Evolutionary conservation across 2,797 vertebrate genomes (phyloP).

Genomic region (Triplophysa bombifrons): DNA sequence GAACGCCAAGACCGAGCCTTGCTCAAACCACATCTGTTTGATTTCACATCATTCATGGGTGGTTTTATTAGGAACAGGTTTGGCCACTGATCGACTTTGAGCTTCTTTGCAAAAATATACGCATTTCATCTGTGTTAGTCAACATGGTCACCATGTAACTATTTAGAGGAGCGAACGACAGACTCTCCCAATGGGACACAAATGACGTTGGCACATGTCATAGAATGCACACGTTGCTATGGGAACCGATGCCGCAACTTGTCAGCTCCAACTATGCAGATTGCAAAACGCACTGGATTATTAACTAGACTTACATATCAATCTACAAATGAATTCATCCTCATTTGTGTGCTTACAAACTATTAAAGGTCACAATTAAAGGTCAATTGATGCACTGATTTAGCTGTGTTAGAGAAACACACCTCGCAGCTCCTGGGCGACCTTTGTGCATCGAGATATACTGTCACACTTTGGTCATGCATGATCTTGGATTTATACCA

Average conservation of each 20-base stretch:
- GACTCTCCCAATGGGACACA: slow-evolving; percentile 43
- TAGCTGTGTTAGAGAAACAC: not conserved
- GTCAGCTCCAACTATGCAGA: slow-evolving; percentile 40
- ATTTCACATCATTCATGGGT: not conserved
- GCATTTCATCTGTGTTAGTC: slow-evolving; percentile 24
- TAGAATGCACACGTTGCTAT: slow-evolving; percentile 52
- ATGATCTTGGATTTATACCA: slow-evolving; percentile 2
- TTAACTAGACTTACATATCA: slow-evolving; percentile 29
- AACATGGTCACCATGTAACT: slow-evolving; percentile 25
- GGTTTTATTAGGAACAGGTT: slow-evolving; percentile 19
- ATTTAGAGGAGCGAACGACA: slow-evolving; percentile 34
- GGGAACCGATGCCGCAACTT: slow-evolving; percentile 51
- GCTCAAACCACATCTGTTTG: slow-evolving; percentile 6
- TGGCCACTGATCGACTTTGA: slow-evolving; percentile 15
- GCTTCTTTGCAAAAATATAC: slow-evolving; percentile 16
- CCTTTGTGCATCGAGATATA: not conserved
- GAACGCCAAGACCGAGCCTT: not conserved
- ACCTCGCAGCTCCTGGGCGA: not conserved
- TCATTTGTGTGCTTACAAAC: slow-evolving; percentile 2
- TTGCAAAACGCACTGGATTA: slow-evolving; percentile 37
- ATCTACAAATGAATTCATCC: not conserved
- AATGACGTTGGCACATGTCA: slow-evolving; percentile 42
- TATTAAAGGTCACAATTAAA: slow-evolving; percentile 32
- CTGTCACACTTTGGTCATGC: not conserved
- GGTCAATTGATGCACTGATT: slow-evolving; percentile 1